Percentiles rank a stretch among this genome's conserved stretches.
These are phyloP conservation scores for Probaryconus sp. DNA, from an alignment of 1,140 invertebrate species.

Conservation along the genomic window DNA sequence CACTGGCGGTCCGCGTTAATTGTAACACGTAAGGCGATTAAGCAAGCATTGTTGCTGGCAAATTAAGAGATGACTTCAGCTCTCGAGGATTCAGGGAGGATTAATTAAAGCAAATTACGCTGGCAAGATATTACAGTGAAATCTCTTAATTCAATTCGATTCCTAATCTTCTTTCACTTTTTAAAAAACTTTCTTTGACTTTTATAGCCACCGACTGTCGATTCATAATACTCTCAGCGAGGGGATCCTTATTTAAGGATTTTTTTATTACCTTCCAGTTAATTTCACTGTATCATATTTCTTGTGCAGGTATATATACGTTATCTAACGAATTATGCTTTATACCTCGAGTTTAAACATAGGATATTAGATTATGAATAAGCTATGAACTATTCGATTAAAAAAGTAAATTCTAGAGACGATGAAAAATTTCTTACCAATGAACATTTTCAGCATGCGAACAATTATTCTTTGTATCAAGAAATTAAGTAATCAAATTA, in stretches of 20 bases:
- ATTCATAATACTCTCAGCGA: slow-evolving; percentile 1
- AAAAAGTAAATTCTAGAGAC: too few relatives aligned
- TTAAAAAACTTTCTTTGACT: slow-evolving; percentile 1
- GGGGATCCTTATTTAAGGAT: neutral
- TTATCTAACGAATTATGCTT: too few relatives aligned
- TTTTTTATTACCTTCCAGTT: too few relatives aligned
- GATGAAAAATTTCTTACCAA: too few relatives aligned
- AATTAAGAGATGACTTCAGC: slow-evolving; percentile 74
- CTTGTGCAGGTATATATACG: too few relatives aligned
- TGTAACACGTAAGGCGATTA: slow-evolving; percentile 74
- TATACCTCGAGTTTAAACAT: too few relatives aligned
- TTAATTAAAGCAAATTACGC: slow-evolving; percentile 72
- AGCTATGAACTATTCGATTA: too few relatives aligned
- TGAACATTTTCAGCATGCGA: too few relatives aligned
- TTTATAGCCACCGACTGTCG: neutral
- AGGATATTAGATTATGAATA: too few relatives aligned
- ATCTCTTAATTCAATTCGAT: slow-evolving; percentile 48
- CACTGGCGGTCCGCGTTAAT: slow-evolving; percentile 66
- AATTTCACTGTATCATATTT: too few relatives aligned
- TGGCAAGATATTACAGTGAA: slow-evolving; percentile 26
- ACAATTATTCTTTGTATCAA: too few relatives aligned
- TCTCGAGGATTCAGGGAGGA: slow-evolving; percentile 55
- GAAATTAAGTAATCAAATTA: too few relatives aligned
- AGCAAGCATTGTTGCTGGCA: slow-evolving; percentile 70
- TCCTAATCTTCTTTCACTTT: slow-evolving; percentile 28